Evolutionary conservation across 2,888 invertebrate species (phyloP).

Genomic region (Onthophagus sagittarius): DNA sequence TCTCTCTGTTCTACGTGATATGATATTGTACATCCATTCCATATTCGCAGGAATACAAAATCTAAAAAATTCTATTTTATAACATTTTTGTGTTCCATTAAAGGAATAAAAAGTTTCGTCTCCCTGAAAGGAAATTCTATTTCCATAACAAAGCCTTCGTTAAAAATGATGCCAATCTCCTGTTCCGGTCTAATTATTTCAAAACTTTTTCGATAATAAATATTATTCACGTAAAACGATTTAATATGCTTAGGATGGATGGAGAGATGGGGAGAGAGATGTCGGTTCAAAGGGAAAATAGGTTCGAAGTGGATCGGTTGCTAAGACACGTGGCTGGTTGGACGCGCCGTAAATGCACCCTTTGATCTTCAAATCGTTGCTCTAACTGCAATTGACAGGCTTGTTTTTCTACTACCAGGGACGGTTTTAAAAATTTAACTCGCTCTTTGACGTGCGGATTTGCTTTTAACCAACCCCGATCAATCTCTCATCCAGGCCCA

Average conservation of each 20-base stretch:
- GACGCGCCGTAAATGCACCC: background rate
- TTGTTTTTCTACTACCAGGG: background rate
- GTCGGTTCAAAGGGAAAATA: background rate
- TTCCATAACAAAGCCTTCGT: background rate
- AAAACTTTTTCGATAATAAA: background rate
- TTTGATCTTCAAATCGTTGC: background rate
- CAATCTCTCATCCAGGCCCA: background rate
- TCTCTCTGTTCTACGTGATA: background rate
- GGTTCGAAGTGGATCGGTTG: background rate
- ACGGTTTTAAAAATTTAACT: background rate
- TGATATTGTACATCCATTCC: background rate
- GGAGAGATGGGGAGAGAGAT: background rate
- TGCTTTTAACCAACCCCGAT: background rate
- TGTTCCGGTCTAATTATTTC: background rate
- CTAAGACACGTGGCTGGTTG: background rate
- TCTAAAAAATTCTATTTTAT: background rate
- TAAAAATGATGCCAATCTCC: background rate
- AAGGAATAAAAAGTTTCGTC: background rate
- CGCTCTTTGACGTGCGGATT: background rate
- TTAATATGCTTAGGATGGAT: background rate
- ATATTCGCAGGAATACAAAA: background rate
- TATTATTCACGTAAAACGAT: background rate
- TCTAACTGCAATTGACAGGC: background rate
- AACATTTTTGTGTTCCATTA: too few species aligned
- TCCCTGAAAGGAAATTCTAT: background rate